A percentile compares a stretch with the other conserved stretches of the same genome.
Evolutionary conservation across 2,113 vertebrate species (phyloP).

Genomic region (Labeo rohita): DNA sequence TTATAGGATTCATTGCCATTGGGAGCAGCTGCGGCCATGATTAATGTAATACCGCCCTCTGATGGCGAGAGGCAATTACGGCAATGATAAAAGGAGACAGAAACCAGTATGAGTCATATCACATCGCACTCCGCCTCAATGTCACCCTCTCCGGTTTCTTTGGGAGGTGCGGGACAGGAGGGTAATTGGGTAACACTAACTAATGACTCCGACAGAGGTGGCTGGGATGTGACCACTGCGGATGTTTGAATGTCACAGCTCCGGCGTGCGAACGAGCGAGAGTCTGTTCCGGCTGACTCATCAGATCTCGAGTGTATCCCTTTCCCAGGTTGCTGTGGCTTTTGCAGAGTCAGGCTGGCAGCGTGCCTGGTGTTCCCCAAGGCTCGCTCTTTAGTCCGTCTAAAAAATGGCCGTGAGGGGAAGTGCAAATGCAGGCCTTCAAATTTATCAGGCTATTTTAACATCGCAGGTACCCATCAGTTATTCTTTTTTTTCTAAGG

Average conservation of each 20-base stretch:
- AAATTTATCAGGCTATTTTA: slow-evolving; percentile 9
- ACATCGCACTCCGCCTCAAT: slow-evolving; percentile 57
- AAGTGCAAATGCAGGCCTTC: background rate
- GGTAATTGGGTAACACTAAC: slow-evolving; percentile 63
- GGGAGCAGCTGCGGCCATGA: slow-evolving; percentile 48
- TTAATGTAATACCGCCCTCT: slow-evolving; percentile 66
- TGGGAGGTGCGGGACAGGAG: slow-evolving; percentile 62
- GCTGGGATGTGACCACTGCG: slow-evolving; percentile 58
- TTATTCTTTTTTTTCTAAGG: slow-evolving; percentile 22
- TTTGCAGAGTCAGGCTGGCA: slow-evolving; percentile 77
- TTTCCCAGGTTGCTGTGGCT: slow-evolving; percentile 69
- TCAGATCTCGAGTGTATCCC: slow-evolving; percentile 74
- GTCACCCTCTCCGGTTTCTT: slow-evolving; percentile 55
- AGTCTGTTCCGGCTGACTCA: slow-evolving; percentile 71
- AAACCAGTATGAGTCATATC: slow-evolving; percentile 47
- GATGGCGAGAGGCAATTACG: slow-evolving; percentile 56
- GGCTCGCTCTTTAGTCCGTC: slow-evolving; percentile 67
- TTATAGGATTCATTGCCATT: slow-evolving; percentile 59
- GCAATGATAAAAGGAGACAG: slow-evolving; percentile 47
- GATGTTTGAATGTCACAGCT: slow-evolving; percentile 71
- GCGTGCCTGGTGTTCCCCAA: slow-evolving; percentile 68
- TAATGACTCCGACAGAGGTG: slow-evolving; percentile 56
- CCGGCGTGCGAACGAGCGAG: background rate
- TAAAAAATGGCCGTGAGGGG: slow-evolving; percentile 50
- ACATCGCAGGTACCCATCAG: background rate